Percentiles rank a stretch among this genome's conserved stretches.
These are phyloP conservation scores for Sminthopsis crassicaudata DNA, from an alignment of 2,113 vertebrate genomes.

Conservation along the genomic window DNA sequence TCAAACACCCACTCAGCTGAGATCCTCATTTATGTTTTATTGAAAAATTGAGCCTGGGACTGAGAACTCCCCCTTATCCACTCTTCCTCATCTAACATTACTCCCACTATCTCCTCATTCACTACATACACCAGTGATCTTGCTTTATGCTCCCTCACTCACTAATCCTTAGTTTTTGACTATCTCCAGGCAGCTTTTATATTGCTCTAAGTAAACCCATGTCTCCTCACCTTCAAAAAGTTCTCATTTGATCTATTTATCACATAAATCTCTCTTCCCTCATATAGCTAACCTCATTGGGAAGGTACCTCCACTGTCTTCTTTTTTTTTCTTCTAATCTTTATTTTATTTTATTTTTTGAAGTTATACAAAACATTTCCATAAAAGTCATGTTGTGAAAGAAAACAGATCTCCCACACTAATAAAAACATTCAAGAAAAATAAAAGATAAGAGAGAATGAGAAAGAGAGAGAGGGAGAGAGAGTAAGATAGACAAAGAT, in stretches of 20 bases:
- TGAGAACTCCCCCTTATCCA: not conserved
- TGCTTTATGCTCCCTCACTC: not conserved
- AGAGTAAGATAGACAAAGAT: no score
- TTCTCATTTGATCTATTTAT: not conserved
- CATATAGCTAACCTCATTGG: not conserved
- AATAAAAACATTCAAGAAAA: no score
- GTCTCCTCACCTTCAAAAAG: not conserved
- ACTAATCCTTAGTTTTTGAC: not conserved
- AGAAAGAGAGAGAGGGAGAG: no score
- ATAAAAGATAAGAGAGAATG: no score
- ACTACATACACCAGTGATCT: not conserved
- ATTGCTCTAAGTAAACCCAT: not conserved
- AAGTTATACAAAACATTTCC: no score
- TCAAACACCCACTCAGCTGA: not conserved
- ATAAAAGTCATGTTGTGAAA: no score
- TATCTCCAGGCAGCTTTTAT: not conserved
- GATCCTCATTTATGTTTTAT: not conserved
- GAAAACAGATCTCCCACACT: no score
- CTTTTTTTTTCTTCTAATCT: no score
- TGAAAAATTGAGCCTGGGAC: not conserved
- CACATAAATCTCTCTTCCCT: not conserved
- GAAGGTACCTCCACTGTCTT: not conserved
- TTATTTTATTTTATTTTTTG: no score
- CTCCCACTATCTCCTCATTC: not conserved
- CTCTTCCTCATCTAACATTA: not conserved